These are phyloP conservation scores for Crotalus tigris DNA, from an alignment of 2,113 vertebrate genomes.

Conservation along the genomic window DNA sequence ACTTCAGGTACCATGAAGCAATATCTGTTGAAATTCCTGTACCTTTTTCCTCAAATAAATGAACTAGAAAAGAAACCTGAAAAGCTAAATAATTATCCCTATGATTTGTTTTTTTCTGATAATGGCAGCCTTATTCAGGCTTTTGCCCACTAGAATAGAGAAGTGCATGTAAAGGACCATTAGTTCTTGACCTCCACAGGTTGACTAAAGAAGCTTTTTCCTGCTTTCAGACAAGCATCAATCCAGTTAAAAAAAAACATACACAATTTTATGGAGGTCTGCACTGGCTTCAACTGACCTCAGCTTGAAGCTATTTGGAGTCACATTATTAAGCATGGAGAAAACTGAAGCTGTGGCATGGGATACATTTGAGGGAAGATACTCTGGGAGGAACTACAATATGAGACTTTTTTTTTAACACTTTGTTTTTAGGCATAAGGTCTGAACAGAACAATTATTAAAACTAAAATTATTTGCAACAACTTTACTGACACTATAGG, in stretches of 20 bases:
- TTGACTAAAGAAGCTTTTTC: not conserved
- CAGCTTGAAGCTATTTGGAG: not conserved
- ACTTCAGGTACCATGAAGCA: not conserved
- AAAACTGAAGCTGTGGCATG: not conserved
- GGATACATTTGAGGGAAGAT: not conserved
- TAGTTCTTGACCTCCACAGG: not conserved
- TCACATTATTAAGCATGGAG: not conserved
- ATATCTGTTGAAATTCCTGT: not conserved
- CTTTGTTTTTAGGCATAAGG: not conserved
- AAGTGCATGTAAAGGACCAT: not conserved
- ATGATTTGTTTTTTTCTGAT: not conserved
- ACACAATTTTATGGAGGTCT: not conserved
- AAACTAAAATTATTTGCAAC: not conserved
- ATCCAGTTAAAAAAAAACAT: not conserved
- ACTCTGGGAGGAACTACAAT: not conserved
- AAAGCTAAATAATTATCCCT: not conserved
- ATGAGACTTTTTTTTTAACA: not conserved
- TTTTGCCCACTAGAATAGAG: not conserved
- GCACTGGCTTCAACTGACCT: not conserved
- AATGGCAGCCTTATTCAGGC: not conserved
- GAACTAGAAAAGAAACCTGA: not conserved
- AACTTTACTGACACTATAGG: not conserved
- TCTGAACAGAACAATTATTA: not conserved
- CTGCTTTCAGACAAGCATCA: not conserved
- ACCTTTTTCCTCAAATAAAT: not conserved